Percentiles rank a stretch among this genome's conserved stretches.
These are phyloP conservation scores for Hydrocynus forskahlii DNA, from an alignment of 2,797 vertebrate species.

Conservation along the genomic window DNA sequence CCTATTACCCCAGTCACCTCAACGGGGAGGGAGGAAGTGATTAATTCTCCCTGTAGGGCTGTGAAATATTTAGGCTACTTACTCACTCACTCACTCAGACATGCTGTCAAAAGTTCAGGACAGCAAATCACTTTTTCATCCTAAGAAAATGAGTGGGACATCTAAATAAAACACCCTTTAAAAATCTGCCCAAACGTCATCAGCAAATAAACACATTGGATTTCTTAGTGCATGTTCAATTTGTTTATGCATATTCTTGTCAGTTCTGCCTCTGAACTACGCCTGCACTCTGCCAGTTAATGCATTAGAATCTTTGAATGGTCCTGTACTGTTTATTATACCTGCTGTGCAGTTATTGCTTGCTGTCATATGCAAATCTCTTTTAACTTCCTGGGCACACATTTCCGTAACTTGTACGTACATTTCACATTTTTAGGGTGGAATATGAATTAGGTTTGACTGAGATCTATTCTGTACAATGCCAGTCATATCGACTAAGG, in stretches of 20 bases:
- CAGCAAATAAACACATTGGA: neutral
- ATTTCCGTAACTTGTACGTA: neutral
- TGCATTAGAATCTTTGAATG: neutral
- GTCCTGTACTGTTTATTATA: neutral
- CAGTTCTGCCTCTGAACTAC: neutral
- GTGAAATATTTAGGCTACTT: conserved; percentile 30
- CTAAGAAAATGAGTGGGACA: neutral
- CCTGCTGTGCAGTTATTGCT: neutral
- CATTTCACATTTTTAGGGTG: neutral
- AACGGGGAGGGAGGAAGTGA: conserved; percentile 19
- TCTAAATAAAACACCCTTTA: neutral
- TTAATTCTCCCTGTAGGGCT: conserved; percentile 37
- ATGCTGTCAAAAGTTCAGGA: conserved; percentile 31
- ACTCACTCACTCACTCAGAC: conserved; percentile 18
- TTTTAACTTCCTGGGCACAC: neutral
- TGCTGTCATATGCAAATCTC: neutral
- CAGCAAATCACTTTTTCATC: neutral
- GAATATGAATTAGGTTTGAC: neutral
- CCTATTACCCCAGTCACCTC: conserved; percentile 31
- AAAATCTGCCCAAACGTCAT: neutral
- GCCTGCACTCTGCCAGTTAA: neutral
- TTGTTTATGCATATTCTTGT: neutral
- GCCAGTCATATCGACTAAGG: conserved; percentile 5
- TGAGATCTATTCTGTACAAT: neutral
- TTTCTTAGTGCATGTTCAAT: neutral